Conservation (phyloP, 1,140 invertebrate species). For the Oedothorax gibbosus region DNA sequence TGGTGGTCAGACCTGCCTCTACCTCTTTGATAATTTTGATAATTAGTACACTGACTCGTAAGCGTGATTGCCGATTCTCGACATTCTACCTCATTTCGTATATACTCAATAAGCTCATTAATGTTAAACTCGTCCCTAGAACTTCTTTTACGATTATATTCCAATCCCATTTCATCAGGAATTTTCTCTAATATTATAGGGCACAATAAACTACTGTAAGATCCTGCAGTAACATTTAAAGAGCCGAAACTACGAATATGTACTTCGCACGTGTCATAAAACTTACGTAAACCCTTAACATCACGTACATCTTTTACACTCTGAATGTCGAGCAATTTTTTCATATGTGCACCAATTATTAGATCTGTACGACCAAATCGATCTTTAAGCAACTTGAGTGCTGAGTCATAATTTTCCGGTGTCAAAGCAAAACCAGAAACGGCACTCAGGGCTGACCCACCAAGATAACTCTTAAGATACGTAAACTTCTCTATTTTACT, state of each 20-base stretch:
- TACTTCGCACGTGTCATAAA: slow-evolving; percentile 22
- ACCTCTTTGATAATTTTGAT: not conserved
- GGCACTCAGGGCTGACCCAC: not conserved
- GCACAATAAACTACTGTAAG: not conserved
- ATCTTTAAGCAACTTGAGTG: not conserved
- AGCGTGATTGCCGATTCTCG: not conserved
- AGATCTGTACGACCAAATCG: not conserved
- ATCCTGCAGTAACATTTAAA: not conserved
- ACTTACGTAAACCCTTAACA: not conserved
- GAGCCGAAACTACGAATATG: slow-evolving; percentile 2
- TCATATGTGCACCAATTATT: slow-evolving; percentile 13
- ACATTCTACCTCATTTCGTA: slow-evolving; percentile 11
- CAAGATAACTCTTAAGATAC: not conserved
- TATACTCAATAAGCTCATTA: not conserved
- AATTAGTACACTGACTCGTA: not conserved
- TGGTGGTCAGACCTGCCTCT: not conserved
- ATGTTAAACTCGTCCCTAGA: not conserved
- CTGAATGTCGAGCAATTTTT: not conserved
- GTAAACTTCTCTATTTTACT: not conserved
- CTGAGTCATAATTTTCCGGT: not conserved
- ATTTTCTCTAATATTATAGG: slow-evolving; percentile 1
- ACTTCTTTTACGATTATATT: not conserved
- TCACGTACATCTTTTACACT: not conserved
- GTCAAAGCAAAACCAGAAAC: slow-evolving; percentile 8
- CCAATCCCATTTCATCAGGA: not conserved